phyloP scores from a whole-genome alignment of 2,888 invertebrate species.

The Tricholauxania praeusta region DNA sequence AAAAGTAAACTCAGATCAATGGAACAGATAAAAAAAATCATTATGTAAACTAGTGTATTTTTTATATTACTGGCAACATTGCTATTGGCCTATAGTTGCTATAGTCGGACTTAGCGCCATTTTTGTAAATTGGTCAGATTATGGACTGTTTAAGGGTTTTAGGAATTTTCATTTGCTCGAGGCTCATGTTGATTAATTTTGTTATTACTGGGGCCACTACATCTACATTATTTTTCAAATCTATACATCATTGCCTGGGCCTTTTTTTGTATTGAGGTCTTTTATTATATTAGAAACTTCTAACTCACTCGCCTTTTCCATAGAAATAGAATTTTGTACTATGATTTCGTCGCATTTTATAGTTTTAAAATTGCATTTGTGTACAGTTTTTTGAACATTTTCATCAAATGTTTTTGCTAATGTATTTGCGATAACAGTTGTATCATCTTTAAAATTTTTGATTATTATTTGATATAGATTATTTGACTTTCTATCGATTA shows the following conservation, averaged over 20 bases:
- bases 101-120: background rate
- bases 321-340: slow-evolving; percentile 1
- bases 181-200: slow-evolving; percentile 10
- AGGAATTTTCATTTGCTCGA: too few species aligned
- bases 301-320: background rate
- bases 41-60: too few species aligned
- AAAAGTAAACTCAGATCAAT: too few species aligned
- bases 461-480: slow-evolving; percentile 11
- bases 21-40: too few species aligned
- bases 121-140: slow-evolving; percentile 23
- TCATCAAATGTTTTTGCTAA: slow-evolving; percentile 21
- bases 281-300: slow-evolving; percentile 7
- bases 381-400: slow-evolving; percentile 15
- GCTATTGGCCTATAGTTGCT: too few species aligned
- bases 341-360: background rate
- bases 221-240: slow-evolving; percentile 2
- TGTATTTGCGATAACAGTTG: background rate
- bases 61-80: slow-evolving; percentile 21
- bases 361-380: slow-evolving; percentile 22
- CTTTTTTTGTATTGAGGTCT: background rate
- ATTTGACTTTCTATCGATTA: slow-evolving; percentile 17
- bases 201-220: slow-evolving; percentile 7
- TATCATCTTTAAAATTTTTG: slow-evolving; percentile 15
- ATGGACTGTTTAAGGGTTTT: background rate
- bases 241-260: too few species aligned